phyloP scores from a whole-genome alignment of 2,888 invertebrate genomes.

The Carterocephalus palaemon region DNA sequence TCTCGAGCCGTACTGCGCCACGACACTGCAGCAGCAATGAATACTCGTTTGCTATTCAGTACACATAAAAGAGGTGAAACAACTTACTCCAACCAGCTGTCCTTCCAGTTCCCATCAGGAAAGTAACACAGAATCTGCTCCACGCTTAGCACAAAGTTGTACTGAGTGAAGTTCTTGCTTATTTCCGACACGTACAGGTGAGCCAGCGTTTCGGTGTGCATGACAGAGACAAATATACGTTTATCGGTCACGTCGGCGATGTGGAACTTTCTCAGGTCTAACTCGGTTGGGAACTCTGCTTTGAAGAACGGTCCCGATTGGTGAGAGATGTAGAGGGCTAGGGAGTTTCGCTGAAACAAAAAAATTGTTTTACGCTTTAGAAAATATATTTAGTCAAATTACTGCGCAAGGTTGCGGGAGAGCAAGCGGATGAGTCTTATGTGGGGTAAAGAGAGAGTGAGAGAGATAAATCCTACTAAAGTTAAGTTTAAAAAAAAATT shows the following conservation, averaged over 20 bases:
- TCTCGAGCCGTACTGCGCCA: no score
- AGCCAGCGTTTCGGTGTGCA: constrained; percentile 84
- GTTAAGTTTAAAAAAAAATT: no score
- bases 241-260: constrained; percentile 91
- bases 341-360: constrained; percentile 59
- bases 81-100: constrained; percentile 89
- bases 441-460: no score
- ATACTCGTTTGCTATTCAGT: no score
- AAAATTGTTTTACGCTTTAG: no score
- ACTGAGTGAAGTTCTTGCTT: constrained; percentile 80
- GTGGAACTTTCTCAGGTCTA: constrained; percentile 84
- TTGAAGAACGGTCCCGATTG: constrained; percentile 83
- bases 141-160: constrained; percentile 87
- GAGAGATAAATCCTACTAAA: background rate
- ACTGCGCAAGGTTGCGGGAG: no score
- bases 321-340: constrained; percentile 87
- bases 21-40: no score
- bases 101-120: constrained; percentile 88
- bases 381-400: no score
- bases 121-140: constrained; percentile 90
- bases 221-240: constrained; percentile 89
- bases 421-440: no score
- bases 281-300: constrained; percentile 86
- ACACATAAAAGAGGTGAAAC: no score
- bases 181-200: constrained; percentile 90